phyloP scores from a whole-genome alignment of 2,888 invertebrate genomes.

The Julus scanicus region DNA sequence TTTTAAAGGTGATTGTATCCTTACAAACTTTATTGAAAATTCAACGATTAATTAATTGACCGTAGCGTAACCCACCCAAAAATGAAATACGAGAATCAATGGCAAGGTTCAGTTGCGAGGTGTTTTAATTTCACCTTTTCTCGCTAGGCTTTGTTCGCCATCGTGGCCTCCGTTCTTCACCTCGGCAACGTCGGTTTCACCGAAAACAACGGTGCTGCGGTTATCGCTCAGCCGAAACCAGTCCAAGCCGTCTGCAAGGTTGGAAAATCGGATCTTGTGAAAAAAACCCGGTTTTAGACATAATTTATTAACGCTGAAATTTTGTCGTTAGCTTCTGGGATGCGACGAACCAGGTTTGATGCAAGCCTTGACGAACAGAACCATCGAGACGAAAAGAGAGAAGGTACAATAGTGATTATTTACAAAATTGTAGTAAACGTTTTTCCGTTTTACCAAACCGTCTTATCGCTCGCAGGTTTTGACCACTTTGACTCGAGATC shows the following conservation, averaged over 20 bases:
- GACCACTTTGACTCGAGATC: constrained; percentile 82
- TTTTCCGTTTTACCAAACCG: not conserved
- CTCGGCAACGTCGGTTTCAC: constrained; percentile 87
- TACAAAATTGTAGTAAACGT: not conserved
- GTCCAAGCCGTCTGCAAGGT: constrained; percentile 77
- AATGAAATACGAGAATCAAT: too few species aligned
- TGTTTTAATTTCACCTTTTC: constrained; percentile 27
- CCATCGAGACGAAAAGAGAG: constrained; percentile 87
- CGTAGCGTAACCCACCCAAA: too few species aligned
- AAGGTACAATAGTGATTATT: constrained; percentile 66
- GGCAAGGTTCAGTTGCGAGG: too few species aligned
- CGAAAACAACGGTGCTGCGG: constrained; percentile 75
- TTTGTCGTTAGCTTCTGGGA: constrained; percentile 75
- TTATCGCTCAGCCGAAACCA: constrained; percentile 75
- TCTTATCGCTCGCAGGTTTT: constrained; percentile 69
- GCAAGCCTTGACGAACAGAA: constrained; percentile 82
- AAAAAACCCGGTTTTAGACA: not conserved
- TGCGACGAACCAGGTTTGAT: constrained; percentile 75
- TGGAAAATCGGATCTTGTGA: not conserved
- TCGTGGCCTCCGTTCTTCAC: constrained; percentile 86
- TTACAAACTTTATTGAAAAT: too few species aligned
- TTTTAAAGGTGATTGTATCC: too few species aligned
- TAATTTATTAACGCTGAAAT: not conserved
- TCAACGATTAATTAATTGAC: too few species aligned
- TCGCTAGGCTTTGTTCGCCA: constrained; percentile 73